Evolutionary conservation across 2,113 vertebrate genomes (phyloP).

Genomic region (Pseudonaja textilis): DNA sequence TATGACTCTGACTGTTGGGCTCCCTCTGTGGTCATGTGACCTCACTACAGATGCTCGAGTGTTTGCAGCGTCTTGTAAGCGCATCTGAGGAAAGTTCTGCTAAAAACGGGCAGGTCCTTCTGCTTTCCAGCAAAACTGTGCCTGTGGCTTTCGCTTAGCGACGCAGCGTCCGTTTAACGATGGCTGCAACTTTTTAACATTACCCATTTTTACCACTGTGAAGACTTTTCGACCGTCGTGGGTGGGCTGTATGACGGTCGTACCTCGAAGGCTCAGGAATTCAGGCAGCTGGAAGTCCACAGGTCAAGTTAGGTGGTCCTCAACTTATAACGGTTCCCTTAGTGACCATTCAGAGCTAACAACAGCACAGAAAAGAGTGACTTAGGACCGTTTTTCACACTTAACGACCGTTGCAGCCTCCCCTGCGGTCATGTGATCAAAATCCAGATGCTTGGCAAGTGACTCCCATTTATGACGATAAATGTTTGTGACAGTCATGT

Average conservation of each 20-base stretch:
- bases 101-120: neutral
- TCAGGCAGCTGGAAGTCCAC: neutral
- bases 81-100: neutral
- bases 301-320: neutral
- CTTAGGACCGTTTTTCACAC: neutral
- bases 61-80: neutral
- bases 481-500: neutral
- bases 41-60: accelerated
- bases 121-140: neutral
- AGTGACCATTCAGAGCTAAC: neutral
- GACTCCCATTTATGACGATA: neutral
- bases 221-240: neutral
- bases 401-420: neutral
- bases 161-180: neutral
- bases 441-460: neutral
- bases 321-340: neutral
- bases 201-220: neutral
- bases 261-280: neutral
- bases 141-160: neutral
- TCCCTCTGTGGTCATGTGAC: neutral
- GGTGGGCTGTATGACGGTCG: neutral
- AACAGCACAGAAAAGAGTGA: neutral
- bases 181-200: neutral
- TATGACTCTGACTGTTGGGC: accelerated
- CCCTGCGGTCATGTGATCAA: neutral